These are phyloP conservation scores for Gouania willdenowi DNA, from an alignment of 2,797 vertebrate species.

Conservation along the genomic window DNA sequence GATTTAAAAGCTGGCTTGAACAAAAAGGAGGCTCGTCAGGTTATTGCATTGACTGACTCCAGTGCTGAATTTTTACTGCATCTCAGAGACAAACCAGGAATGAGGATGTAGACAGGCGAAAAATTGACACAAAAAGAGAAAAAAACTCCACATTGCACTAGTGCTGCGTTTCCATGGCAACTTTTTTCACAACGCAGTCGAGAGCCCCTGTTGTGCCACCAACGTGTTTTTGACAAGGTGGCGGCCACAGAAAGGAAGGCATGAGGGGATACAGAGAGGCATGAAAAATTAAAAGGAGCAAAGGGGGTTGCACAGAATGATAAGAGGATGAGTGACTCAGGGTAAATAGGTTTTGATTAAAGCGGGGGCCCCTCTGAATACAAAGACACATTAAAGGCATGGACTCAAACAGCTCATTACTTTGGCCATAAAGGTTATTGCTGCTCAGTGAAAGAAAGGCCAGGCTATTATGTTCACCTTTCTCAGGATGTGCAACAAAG, in stretches of 20 bases:
- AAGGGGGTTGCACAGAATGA: conserved; percentile 51
- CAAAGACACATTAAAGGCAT: conserved; percentile 69
- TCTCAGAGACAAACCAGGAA: conserved; percentile 13
- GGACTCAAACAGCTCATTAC: conserved; percentile 69
- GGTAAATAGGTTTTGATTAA: conserved; percentile 72
- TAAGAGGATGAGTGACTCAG: conserved; percentile 70
- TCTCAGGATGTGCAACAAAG: conserved; percentile 52
- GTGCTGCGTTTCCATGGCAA: conserved; percentile 54
- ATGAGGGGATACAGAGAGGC: conserved; percentile 40
- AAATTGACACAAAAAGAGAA: conserved; percentile 1
- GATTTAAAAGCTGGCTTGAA: not conserved
- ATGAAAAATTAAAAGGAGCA: conserved; percentile 5
- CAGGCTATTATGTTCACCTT: conserved; percentile 70
- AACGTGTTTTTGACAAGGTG: conserved; percentile 66
- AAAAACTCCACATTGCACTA: conserved; percentile 44
- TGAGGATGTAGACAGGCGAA: conserved; percentile 17
- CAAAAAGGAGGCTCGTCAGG: not conserved
- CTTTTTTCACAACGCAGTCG: conserved; percentile 40
- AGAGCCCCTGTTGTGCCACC: conserved; percentile 34
- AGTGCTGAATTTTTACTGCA: conserved; percentile 16
- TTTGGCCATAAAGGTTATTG: conserved; percentile 71
- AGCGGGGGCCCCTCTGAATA: conserved; percentile 55
- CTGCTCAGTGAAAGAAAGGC: conserved; percentile 69
- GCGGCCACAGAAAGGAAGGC: conserved; percentile 56
- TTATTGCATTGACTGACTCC: conserved; percentile 10